Conservation (phyloP, 2,888 invertebrate genomes). For the Andrena chrysosceles region DNA sequence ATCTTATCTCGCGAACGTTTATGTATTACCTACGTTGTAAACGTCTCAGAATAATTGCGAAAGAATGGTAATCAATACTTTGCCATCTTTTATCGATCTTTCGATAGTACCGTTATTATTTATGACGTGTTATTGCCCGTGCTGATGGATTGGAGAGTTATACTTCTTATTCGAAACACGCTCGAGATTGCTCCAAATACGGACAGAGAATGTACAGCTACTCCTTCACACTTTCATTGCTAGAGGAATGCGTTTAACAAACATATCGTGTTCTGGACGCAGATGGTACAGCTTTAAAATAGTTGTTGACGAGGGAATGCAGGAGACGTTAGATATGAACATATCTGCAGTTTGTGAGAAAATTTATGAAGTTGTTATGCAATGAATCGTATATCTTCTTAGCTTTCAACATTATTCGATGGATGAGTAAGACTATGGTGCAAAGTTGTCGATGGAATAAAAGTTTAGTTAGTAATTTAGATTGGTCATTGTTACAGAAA, state of each 20-base stretch:
- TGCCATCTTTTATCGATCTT: background rate
- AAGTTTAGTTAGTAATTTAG: background rate
- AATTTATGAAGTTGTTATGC: constrained; percentile 1
- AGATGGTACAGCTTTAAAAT: background rate
- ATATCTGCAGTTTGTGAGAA: background rate
- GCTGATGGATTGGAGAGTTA: background rate
- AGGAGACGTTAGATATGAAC: background rate
- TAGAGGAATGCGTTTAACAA: background rate
- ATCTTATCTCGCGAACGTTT: too few species aligned
- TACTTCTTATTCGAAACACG: background rate
- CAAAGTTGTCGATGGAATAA: background rate
- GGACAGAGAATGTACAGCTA: background rate
- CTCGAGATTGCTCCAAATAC: background rate
- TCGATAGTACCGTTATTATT: background rate
- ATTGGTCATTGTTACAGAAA: background rate
- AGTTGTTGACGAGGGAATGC: background rate
- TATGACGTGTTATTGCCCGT: background rate
- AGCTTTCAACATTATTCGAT: background rate
- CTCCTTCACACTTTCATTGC: background rate
- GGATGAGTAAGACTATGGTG: background rate
- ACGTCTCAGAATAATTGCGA: too few species aligned
- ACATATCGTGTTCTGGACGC: too few species aligned
- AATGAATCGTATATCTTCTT: background rate
- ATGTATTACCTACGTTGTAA: too few species aligned
- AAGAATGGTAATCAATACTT: too few species aligned